Evolutionary conservation across 2,888 invertebrate species (phyloP).

Genomic region (Caenorhabditis macrosperma): DNA sequence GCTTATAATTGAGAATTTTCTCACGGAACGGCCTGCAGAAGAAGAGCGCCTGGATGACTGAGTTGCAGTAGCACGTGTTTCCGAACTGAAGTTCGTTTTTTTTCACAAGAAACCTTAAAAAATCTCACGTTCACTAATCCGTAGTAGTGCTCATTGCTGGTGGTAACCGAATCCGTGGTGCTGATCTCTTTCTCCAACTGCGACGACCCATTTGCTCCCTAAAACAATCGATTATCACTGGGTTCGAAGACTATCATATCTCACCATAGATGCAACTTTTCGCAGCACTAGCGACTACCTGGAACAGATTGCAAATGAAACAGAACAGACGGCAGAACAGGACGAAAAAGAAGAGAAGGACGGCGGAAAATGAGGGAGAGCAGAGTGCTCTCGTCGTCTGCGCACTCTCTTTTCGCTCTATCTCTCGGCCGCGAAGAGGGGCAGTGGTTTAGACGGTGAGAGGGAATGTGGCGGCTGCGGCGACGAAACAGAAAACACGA

Average conservation of each 20-base stretch:
- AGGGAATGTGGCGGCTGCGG: neutral
- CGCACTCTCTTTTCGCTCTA: slow-evolving; percentile 14
- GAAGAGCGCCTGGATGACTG: slow-evolving; percentile 98
- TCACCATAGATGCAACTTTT: neutral
- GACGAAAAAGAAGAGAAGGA: slow-evolving; percentile 7
- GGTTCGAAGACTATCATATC: too few relatives aligned
- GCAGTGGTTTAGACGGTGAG: neutral
- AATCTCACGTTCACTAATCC: slow-evolving; percentile 95
- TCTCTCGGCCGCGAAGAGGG: neutral
- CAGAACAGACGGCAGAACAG: neutral
- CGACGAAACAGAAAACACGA: neutral
- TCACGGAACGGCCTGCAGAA: slow-evolving; percentile 99
- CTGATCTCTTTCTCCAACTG: slow-evolving; percentile 97
- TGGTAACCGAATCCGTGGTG: slow-evolving; percentile 93
- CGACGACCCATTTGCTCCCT: slow-evolving; percentile 99
- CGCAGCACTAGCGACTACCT: neutral
- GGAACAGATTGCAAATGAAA: slow-evolving; percentile 9
- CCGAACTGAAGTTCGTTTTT: slow-evolving; percentile 86
- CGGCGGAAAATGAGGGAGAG: slow-evolving; percentile 1
- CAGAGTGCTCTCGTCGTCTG: slow-evolving; percentile 22
- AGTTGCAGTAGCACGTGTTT: slow-evolving; percentile 99
- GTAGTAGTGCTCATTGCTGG: slow-evolving; percentile 98
- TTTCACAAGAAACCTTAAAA: neutral
- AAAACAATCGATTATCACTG: too few relatives aligned
- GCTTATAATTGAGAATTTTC: slow-evolving; percentile 96